These are phyloP conservation scores for Siderastrea siderea DNA, from an alignment of 92 coral and sea anemone genomes.

Conservation along the genomic window DNA sequence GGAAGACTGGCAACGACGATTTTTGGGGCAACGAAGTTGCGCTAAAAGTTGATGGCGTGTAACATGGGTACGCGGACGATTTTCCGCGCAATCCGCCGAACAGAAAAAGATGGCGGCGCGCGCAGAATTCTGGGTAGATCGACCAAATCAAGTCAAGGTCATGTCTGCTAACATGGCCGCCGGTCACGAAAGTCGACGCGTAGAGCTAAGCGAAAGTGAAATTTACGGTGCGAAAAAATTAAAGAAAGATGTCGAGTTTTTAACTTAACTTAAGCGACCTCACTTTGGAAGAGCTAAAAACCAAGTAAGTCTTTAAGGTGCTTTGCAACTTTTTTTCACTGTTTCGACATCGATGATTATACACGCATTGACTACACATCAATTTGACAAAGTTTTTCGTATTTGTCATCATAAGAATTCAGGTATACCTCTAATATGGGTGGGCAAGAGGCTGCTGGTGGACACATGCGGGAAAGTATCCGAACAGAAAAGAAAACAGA, in stretches of 20 bases:
- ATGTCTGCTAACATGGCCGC: not conserved
- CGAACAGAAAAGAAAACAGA: conserved; percentile 10
- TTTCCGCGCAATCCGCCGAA: no score
- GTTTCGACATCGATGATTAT: not conserved
- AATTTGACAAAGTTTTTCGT: conserved; percentile 31
- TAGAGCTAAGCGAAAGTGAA: not conserved
- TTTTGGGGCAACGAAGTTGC: no score
- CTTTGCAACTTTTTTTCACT: conserved; percentile 10
- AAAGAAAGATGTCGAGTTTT: not conserved
- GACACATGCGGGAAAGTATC: conserved; percentile 21
- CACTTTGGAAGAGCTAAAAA: not conserved
- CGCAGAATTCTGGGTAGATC: not conserved
- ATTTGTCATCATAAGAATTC: not conserved
- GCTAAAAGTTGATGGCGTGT: no score
- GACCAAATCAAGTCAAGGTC: not conserved
- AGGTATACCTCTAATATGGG: conserved; percentile 12
- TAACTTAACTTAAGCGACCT: not conserved
- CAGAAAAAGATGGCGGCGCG: no score
- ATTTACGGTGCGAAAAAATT: conserved; percentile 16
- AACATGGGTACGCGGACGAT: no score
- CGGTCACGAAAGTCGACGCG: not conserved
- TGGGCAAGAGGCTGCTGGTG: conserved; percentile 4
- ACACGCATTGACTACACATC: not conserved
- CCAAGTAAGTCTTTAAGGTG: conserved; percentile 20
- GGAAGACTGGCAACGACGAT: no score